Conservation (phyloP, 2,888 invertebrate genomes). For the Pemphredon lugubris region DNA sequence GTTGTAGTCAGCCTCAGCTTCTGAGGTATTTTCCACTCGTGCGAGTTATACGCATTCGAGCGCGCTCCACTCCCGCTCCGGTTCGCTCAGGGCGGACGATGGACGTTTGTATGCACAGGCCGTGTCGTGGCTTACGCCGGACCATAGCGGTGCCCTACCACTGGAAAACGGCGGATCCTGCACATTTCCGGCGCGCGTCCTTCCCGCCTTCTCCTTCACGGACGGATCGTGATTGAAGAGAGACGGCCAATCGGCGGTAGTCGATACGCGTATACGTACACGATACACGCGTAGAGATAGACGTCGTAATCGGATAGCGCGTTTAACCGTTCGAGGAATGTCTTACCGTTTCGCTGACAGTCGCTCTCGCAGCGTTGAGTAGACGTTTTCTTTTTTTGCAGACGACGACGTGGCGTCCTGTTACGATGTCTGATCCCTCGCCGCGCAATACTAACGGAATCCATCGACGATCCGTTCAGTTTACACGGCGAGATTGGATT, state of each 20-base stretch:
- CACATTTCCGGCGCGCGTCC: not conserved
- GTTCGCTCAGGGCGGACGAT: conserved; percentile 18
- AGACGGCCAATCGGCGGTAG: conserved; percentile 11
- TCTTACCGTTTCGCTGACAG: conserved; percentile 9
- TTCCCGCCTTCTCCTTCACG: not conserved
- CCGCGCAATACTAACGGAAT: too few relatives aligned
- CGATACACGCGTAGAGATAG: not conserved
- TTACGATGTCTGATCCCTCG: too few relatives aligned
- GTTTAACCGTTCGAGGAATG: conserved; percentile 4
- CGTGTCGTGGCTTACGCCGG: conserved; percentile 54
- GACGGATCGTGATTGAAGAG: conserved; percentile 3
- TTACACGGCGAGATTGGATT: too few relatives aligned
- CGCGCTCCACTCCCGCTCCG: conserved; percentile 39
- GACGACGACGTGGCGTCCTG: too few relatives aligned
- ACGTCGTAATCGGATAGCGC: conserved; percentile 13
- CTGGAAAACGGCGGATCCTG: conserved; percentile 17
- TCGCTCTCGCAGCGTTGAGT: conserved; percentile 4
- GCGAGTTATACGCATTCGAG: conserved; percentile 61
- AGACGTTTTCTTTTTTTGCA: conserved; percentile 5
- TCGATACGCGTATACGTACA: conserved; percentile 1
- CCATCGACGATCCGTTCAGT: too few relatives aligned
- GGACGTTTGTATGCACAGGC: conserved; percentile 56
- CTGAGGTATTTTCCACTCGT: conserved; percentile 73
- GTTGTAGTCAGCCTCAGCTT: conserved; percentile 75
- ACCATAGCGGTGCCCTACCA: conserved; percentile 24